These are phyloP conservation scores for Furnarius figulus DNA, from an alignment of 2,113 vertebrate species.

Conservation along the genomic window DNA sequence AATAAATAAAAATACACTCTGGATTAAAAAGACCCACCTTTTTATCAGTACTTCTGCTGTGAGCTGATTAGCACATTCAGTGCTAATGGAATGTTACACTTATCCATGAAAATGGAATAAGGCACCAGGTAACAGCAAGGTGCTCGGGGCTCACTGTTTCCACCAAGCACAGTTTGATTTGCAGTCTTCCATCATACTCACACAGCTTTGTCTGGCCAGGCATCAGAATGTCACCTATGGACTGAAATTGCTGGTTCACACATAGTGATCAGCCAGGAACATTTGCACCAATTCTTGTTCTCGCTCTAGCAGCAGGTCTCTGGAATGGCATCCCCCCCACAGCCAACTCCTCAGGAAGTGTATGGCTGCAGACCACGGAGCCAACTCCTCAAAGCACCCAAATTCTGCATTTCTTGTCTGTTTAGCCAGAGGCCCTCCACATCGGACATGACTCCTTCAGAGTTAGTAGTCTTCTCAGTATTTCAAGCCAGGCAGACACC, in stretches of 20 bases:
- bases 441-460: background rate
- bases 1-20: background rate
- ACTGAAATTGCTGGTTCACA: background rate
- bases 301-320: background rate
- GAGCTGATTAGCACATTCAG: background rate
- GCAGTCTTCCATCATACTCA: background rate
- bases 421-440: background rate
- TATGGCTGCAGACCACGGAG: background rate
- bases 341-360: background rate
- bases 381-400: background rate
- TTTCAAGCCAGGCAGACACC: background rate
- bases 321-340: background rate
- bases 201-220: background rate
- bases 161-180: background rate
- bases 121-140: background rate
- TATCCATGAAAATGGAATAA: background rate
- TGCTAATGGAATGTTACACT: background rate
- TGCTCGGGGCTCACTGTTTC: background rate
- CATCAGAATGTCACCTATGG: fast-evolving
- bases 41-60: background rate
- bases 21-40: background rate
- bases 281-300: background rate
- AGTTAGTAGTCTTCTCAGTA: background rate
- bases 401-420: background rate
- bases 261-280: background rate